These are phyloP conservation scores for Phenganax subtilis DNA, from an alignment of 92 coral and sea anemone species.

Conservation along the genomic window DNA sequence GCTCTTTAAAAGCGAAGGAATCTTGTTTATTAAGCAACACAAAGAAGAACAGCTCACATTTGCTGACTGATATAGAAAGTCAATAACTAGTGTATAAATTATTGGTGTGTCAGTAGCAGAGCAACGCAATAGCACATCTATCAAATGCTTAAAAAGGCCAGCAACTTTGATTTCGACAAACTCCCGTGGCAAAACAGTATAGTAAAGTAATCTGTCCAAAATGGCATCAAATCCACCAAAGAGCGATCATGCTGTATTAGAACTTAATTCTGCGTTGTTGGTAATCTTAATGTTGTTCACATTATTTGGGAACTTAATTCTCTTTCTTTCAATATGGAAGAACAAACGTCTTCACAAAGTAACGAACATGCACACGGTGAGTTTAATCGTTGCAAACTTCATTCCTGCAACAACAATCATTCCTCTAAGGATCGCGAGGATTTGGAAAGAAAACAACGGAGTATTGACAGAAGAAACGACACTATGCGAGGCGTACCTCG, in stretches of 20 bases:
- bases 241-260: not conserved
- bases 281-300: conserved; percentile 29
- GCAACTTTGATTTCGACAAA: not conserved
- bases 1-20: not conserved
- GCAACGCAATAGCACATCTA: not conserved
- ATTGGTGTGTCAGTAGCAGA: not conserved
- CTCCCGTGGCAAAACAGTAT: not conserved
- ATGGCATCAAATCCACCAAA: not conserved
- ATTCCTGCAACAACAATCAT: conserved; percentile 33
- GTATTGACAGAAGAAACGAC: conserved; percentile 27
- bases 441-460: conserved; percentile 23
- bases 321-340: conserved; percentile 28
- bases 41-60: not conserved
- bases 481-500: conserved; percentile 32
- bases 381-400: conserved; percentile 26
- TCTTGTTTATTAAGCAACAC: not conserved
- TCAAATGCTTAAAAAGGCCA: not conserved
- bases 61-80: not conserved
- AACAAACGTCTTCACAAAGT: conserved; percentile 29
- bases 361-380: conserved; percentile 14
- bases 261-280: conserved; percentile 12
- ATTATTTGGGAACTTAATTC: conserved; percentile 20
- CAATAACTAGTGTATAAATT: not conserved
- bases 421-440: conserved; percentile 27
- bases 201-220: not conserved